Percentiles rank a stretch among this genome's conserved stretches.
These are phyloP conservation scores for Lepidocolaptes lacrymiger DNA, from an alignment of 2,797 vertebrate genomes.

Conservation along the genomic window DNA sequence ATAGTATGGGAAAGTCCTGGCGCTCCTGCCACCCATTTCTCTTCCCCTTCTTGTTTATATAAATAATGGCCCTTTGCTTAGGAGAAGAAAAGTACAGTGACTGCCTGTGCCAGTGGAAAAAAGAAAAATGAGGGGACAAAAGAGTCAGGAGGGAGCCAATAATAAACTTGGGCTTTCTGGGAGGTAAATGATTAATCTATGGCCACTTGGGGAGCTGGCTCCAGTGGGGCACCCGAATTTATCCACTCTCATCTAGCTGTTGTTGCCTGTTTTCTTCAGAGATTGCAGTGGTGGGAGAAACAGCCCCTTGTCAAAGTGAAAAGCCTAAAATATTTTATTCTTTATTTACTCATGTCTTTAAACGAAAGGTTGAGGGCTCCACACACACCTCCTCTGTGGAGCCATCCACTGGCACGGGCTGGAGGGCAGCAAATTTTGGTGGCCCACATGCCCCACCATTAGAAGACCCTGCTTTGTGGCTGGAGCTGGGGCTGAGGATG, in stretches of 20 bases:
- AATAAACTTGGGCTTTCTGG: neutral
- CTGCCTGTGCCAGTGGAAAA: neutral
- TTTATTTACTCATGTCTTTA: neutral
- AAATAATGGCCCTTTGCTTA: neutral
- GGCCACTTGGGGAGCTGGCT: neutral
- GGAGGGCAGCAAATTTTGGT: neutral
- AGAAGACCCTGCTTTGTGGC: neutral
- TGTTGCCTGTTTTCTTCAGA: neutral
- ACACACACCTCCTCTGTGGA: neutral
- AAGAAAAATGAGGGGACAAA: neutral
- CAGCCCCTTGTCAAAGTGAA: neutral
- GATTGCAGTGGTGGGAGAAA: neutral
- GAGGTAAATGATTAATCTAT: neutral
- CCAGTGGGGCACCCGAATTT: neutral
- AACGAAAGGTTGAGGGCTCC: neutral
- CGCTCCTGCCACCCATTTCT: neutral
- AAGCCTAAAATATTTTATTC: neutral
- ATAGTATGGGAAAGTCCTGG: neutral
- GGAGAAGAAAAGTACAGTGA: neutral
- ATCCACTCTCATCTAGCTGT: neutral
- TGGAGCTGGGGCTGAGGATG: neutral
- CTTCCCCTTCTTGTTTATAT: neutral
- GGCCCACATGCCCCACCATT: neutral
- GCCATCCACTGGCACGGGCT: rapidly evolving
- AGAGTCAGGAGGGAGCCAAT: neutral